phyloP scores from a whole-genome alignment of 1,140 invertebrate species.

The Camponotus vicinus region DNA sequence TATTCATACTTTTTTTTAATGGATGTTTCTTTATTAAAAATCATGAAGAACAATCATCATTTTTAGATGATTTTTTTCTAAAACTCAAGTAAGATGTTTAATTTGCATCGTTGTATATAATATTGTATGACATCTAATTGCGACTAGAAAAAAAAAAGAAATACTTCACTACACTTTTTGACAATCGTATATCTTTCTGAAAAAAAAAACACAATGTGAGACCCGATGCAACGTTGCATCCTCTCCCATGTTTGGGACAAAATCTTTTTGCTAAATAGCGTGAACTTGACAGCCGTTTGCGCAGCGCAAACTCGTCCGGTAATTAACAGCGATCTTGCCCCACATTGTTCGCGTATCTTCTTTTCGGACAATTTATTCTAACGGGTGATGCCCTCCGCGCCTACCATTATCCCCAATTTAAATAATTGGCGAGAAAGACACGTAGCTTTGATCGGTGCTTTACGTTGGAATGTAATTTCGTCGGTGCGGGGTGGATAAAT shows the following conservation, averaged over 20 bases:
- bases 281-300: conserved; percentile 76
- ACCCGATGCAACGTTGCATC: conserved; percentile 8
- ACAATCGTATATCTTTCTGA: background rate
- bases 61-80: background rate
- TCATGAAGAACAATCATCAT: background rate
- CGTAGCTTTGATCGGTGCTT: background rate
- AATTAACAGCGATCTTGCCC: conserved; percentile 76
- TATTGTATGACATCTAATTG: background rate
- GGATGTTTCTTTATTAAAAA: background rate
- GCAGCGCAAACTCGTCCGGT: conserved; percentile 75
- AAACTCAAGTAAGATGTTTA: background rate
- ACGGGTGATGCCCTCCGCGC: conserved; percentile 3
- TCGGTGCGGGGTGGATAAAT: conserved; percentile 3
- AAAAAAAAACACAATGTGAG: background rate
- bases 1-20: background rate
- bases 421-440: conserved; percentile 3
- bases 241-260: background rate
- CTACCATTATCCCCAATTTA: conserved; percentile 35
- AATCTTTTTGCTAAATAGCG: conserved; percentile 70
- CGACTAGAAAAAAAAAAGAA: background rate
- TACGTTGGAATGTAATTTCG: conserved; percentile 14
- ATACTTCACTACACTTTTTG: conserved; percentile 2
- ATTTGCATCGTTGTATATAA: background rate
- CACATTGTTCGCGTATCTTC: conserved; percentile 21
- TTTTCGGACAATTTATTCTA: conserved; percentile 27